Conservation (phyloP, 2,113 vertebrate species). For the Oostethus manadensis region DNA sequence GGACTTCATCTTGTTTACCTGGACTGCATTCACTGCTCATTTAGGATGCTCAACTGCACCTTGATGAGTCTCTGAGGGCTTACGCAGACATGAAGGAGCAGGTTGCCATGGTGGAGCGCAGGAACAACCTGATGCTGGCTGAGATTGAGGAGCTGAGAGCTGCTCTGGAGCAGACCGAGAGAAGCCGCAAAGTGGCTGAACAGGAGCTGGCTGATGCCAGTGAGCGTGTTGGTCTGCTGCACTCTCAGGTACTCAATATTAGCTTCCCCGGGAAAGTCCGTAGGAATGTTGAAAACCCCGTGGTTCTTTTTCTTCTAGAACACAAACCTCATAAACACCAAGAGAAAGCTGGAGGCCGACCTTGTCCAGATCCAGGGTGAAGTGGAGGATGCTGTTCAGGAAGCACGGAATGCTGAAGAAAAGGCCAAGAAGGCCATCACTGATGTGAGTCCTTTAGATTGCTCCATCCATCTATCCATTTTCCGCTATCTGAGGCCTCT, state of each 20-base stretch:
- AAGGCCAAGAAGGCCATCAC: conserved; percentile 78
- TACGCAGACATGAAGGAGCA: conserved; percentile 83
- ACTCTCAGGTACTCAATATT: conserved; percentile 78
- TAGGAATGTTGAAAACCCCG: background rate
- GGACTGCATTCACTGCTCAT: too few relatives aligned
- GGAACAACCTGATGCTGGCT: conserved; percentile 78
- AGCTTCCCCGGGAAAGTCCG: background rate
- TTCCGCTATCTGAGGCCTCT: too few relatives aligned
- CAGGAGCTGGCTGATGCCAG: conserved; percentile 85
- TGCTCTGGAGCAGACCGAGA: conserved; percentile 81
- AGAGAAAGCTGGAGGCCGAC: conserved; percentile 87
- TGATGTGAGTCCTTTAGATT: conserved; percentile 54
- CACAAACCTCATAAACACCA: conserved; percentile 88
- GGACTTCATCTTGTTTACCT: too few relatives aligned
- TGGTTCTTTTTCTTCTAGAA: conserved; percentile 69
- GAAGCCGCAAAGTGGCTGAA: conserved; percentile 80
- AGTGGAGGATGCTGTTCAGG: conserved; percentile 80
- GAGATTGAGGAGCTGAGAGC: conserved; percentile 82
- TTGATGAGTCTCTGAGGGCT: conserved; percentile 78
- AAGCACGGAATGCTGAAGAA: conserved; percentile 80
- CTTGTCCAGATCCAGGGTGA: conserved; percentile 82
- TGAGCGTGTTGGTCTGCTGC: conserved; percentile 84
- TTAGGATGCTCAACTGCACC: conserved; percentile 79
- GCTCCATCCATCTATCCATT: too few relatives aligned
- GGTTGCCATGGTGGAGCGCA: conserved; percentile 80